Evolutionary conservation across 2,888 invertebrate genomes (phyloP).

Genomic region (Plusia festucae): DNA sequence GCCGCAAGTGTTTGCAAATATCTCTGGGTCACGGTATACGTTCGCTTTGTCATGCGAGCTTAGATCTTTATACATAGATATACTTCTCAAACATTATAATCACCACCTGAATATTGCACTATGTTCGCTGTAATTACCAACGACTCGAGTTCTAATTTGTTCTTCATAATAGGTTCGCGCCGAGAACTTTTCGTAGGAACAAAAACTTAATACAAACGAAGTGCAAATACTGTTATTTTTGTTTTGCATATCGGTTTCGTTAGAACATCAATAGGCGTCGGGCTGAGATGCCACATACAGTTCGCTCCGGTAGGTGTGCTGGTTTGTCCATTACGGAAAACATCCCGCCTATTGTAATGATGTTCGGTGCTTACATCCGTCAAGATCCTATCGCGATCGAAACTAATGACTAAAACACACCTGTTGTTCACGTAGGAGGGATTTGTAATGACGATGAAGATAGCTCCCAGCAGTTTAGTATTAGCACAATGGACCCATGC

Average conservation of each 20-base stretch:
- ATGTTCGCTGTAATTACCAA: conserved; percentile 76
- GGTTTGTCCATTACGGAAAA: conserved; percentile 83
- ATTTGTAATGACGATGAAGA: conserved; percentile 76
- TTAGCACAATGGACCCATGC: conserved; percentile 68
- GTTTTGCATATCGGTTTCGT: conserved; percentile 83
- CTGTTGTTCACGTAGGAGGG: conserved; percentile 76
- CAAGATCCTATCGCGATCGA: conserved; percentile 85
- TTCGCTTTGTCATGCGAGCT: conserved; percentile 60
- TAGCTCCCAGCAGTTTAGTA: conserved; percentile 75
- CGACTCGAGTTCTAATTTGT: conserved; percentile 81
- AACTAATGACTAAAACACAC: conserved; percentile 84
- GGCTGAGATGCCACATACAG: conserved; percentile 46
- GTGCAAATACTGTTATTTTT: conserved; percentile 85
- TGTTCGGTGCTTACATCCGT: conserved; percentile 81
- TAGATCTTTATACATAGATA: conserved; percentile 59
- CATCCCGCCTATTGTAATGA: conserved; percentile 81
- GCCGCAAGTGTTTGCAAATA: conserved; percentile 40
- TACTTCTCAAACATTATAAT: conserved; percentile 71
- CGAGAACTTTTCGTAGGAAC: conserved; percentile 73
- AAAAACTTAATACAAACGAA: conserved; percentile 79
- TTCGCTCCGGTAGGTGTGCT: conserved; percentile 67
- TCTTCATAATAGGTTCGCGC: conserved; percentile 78
- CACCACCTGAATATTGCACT: conserved; percentile 79
- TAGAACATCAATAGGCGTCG: conserved; percentile 75
- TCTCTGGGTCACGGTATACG: conserved; percentile 63